Evolutionary conservation across 2,113 vertebrate genomes (phyloP).

Genomic region (Genyomyrus donnyi): DNA sequence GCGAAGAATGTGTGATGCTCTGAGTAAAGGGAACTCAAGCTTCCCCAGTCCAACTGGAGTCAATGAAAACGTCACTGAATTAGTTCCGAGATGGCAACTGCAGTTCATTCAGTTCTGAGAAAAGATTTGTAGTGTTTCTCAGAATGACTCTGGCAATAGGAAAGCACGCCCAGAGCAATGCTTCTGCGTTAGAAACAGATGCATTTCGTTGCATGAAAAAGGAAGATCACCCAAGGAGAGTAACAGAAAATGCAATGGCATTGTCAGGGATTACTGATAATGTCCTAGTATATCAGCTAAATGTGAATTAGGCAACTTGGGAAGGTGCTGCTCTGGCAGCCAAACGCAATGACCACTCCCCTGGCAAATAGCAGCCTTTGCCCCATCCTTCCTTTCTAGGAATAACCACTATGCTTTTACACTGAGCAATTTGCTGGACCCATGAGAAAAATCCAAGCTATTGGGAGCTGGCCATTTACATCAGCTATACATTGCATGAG

Average conservation of each 20-base stretch:
- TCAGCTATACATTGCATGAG: background rate
- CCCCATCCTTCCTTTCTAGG: background rate
- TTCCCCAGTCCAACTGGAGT: background rate
- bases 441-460: background rate
- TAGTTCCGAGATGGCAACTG: background rate
- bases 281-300: constrained; percentile 14
- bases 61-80: background rate
- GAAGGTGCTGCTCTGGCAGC: background rate
- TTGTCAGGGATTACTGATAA: background rate
- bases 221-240: background rate
- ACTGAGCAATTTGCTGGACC: background rate
- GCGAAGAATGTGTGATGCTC: background rate
- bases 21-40: background rate
- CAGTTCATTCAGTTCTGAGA: background rate
- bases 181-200: constrained; percentile 2
- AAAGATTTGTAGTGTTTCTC: background rate
- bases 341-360: background rate
- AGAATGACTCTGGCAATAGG: background rate
- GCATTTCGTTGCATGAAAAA: background rate
- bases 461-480: background rate
- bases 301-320: constrained; percentile 12
- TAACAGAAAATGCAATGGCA: constrained; percentile 7
- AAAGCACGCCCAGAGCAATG: background rate
- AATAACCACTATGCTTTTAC: background rate
- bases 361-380: background rate